phyloP scores from a whole-genome alignment of 2,888 invertebrate species.

The Sinohyriopsis cumingii region DNA sequence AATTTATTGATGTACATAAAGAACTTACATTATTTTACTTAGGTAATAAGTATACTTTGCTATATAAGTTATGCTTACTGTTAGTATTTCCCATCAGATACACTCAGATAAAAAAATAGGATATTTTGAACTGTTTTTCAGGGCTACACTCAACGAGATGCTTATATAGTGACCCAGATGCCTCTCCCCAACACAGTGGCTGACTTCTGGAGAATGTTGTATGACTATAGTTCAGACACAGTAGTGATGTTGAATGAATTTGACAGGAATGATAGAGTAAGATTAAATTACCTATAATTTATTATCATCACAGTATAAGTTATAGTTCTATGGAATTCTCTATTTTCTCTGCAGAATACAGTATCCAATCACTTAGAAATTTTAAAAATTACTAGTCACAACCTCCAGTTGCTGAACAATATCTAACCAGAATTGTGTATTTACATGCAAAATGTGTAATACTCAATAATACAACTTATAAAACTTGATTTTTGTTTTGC shows the following conservation, averaged over 20 bases:
- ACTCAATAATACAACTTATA: too few relatives aligned
- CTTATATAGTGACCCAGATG: slow-evolving; percentile 72
- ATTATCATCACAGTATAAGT: too few relatives aligned
- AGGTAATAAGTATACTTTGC: too few relatives aligned
- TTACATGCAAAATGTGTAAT: too few relatives aligned
- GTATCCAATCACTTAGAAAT: neutral
- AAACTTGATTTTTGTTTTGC: too few relatives aligned
- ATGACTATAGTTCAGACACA: slow-evolving; percentile 67
- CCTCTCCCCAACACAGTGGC: slow-evolving; percentile 70
- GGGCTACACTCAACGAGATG: slow-evolving; percentile 71
- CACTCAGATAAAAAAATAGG: neutral
- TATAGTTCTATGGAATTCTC: neutral
- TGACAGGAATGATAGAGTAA: slow-evolving; percentile 67
- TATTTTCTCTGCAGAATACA: neutral
- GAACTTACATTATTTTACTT: too few relatives aligned
- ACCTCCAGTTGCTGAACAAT: too few relatives aligned
- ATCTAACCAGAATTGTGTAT: too few relatives aligned
- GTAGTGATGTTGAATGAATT: slow-evolving; percentile 71
- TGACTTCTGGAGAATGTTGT: slow-evolving; percentile 72
- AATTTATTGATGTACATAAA: too few relatives aligned
- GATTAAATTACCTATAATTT: slow-evolving; percentile 2
- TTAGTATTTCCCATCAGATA: too few relatives aligned
- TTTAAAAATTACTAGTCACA: too few relatives aligned
- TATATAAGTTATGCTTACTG: too few relatives aligned
- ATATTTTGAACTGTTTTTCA: slow-evolving; percentile 30